Evolutionary conservation across 2,888 invertebrate genomes (phyloP).

Genomic region (Diadegma fenestrale): DNA sequence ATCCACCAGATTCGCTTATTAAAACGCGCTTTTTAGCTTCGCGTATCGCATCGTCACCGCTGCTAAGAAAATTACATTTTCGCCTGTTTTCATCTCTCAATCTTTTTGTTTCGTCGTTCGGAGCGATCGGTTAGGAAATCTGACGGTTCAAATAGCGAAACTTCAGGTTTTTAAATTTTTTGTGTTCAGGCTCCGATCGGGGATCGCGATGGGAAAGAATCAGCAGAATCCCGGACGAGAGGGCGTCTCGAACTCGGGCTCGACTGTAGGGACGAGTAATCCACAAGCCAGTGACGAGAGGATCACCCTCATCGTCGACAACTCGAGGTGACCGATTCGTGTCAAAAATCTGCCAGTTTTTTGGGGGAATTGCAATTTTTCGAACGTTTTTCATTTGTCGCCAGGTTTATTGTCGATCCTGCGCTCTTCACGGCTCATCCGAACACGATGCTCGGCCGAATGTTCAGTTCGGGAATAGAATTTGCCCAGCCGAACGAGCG

Average conservation of each 20-base stretch:
- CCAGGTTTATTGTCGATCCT: conserved; percentile 94
- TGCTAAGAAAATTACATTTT: neutral
- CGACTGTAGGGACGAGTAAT: conserved; percentile 85
- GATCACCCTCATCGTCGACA: conserved; percentile 98
- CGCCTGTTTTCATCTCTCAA: neutral
- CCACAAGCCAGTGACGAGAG: conserved; percentile 88
- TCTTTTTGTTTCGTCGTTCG: neutral
- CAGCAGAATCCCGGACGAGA: conserved; percentile 80
- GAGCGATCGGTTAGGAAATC: neutral
- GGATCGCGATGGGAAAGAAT: conserved; percentile 78
- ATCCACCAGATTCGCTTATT: conserved; percentile 34
- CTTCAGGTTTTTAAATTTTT: conserved; percentile 1
- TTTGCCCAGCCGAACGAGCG: conserved; percentile 97
- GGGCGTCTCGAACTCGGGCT: conserved; percentile 77
- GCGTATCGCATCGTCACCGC: conserved; percentile 42
- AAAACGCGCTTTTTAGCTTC: conserved; percentile 58
- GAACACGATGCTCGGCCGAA: conserved; percentile 99
- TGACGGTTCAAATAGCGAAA: neutral
- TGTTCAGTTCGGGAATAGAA: conserved; percentile 97
- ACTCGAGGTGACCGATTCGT: conserved; percentile 88
- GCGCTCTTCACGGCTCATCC: conserved; percentile 97
- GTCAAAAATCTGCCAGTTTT: neutral
- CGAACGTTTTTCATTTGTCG: neutral
- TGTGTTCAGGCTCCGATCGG: conserved; percentile 80
- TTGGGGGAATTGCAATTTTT: neutral